phyloP scores from a whole-genome alignment of 1,140 invertebrate species.

The Mesaphorura yosii region DNA sequence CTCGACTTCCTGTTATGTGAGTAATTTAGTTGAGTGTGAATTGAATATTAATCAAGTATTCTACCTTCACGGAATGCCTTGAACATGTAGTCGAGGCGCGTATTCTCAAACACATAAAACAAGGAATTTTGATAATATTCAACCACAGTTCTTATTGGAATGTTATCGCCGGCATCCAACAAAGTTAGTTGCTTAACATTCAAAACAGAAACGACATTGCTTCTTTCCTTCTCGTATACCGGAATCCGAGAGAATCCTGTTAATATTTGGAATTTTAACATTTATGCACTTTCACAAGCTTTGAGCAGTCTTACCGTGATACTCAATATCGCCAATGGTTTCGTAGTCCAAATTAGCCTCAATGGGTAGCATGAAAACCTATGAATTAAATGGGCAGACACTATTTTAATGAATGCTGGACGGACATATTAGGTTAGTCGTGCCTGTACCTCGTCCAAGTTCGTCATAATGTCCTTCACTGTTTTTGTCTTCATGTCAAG shows the following conservation, averaged over 20 bases:
- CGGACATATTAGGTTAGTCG: too few species aligned
- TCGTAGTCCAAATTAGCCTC: slow-evolving; percentile 45
- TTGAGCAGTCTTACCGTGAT: slow-evolving; percentile 30
- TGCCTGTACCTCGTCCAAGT: slow-evolving; percentile 45
- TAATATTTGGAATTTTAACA: not conserved
- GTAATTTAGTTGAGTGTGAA: not conserved
- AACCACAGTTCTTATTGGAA: slow-evolving; percentile 48
- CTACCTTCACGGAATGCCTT: slow-evolving; percentile 55
- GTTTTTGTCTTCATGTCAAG: slow-evolving; percentile 43
- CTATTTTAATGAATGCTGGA: too few species aligned
- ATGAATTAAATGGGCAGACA: slow-evolving; percentile 30
- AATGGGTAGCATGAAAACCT: slow-evolving; percentile 45
- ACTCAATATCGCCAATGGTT: slow-evolving; percentile 48
- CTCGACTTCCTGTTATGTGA: slow-evolving; percentile 31
- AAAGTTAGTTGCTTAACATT: slow-evolving; percentile 56
- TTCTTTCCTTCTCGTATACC: slow-evolving; percentile 43
- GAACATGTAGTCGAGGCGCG: slow-evolving; percentile 48
- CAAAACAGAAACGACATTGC: slow-evolving; percentile 48
- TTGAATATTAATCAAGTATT: not conserved
- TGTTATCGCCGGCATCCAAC: slow-evolving; percentile 50
- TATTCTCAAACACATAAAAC: slow-evolving; percentile 49
- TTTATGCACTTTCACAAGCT: too few species aligned
- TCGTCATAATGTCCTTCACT: slow-evolving; percentile 47
- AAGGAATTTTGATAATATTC: slow-evolving; percentile 53
- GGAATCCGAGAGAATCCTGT: slow-evolving; percentile 53